These are phyloP conservation scores for Montipora capricornis DNA, from an alignment of 64 coral and sea anemone genomes.

Conservation along the genomic window DNA sequence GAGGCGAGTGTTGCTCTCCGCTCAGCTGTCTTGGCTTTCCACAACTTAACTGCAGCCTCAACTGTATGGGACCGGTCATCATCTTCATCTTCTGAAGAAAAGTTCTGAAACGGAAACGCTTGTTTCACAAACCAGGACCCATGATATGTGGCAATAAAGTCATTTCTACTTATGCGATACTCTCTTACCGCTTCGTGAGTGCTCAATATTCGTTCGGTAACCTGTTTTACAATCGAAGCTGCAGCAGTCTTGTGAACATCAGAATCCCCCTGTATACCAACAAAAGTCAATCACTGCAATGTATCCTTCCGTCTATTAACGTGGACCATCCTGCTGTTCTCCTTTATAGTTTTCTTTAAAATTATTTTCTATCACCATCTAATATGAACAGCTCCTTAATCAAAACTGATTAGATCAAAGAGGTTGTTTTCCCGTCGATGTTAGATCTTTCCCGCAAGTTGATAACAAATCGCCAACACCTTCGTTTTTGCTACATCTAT, in stretches of 20 bases:
- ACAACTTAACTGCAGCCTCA: slow-evolving; percentile 16
- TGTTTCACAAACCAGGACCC: background rate
- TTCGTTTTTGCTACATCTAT: no score
- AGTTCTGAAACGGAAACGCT: background rate
- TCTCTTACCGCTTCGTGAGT: slow-evolving; percentile 1
- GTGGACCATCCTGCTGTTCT: no score
- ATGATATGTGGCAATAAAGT: no score
- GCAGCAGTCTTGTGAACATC: background rate
- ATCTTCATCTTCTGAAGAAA: slow-evolving; percentile 2
- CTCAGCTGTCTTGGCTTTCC: background rate
- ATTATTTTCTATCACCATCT: no score
- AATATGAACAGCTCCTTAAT: no score
- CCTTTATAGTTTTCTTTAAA: no score
- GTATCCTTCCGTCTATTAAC: no score
- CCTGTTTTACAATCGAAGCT: slow-evolving; percentile 24
- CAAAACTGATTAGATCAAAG: no score
- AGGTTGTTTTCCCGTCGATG: no score
- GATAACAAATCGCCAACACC: no score
- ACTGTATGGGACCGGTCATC: slow-evolving; percentile 9
- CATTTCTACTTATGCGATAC: background rate
- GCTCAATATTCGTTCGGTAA: slow-evolving; percentile 10
- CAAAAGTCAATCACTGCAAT: background rate
- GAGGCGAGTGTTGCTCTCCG: slow-evolving; percentile 48
- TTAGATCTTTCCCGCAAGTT: no score
- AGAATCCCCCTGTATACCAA: background rate